Base-by-base conservation (phyloP, 2,797 vertebrate genomes). In the Paramormyrops hopkinsi region DNA sequence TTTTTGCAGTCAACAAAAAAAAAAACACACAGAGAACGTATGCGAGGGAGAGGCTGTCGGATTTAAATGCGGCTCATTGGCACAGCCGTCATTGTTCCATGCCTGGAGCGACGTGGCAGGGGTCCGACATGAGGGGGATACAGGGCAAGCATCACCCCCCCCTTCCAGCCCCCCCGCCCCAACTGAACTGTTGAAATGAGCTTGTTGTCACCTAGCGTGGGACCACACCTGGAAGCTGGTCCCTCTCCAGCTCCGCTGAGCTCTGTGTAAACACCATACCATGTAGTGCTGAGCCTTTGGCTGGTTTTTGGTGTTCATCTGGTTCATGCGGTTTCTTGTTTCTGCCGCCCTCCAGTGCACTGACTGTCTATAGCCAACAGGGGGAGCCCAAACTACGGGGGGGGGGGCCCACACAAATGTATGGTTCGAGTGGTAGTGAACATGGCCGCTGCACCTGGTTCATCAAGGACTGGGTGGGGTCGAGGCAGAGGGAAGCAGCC, bases 1-100 rank as follows among this genome's bases (percentile, higher is more conserved):
- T 89, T 89, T 76, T 85, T 89, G 88, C 88, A 86, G 56, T 84
- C 83, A 59, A 48, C 41, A 44, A 51, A 51, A 46, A 82, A 53
- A 83, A 17, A 56, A 11, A 22, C 8, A 44, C 12, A 83, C 0
- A 29, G 14, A n/a, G 3, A 14, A 6, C 2, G 33, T 9, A 9
- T 19, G 25, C 0, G 41, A 41, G 88, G 33, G 73, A 59, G 53
- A 12, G 19, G 76, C 29, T 25, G 59, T 46, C 29, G 37, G 25
- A 69, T 86, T 86, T 86, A 86, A 86, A 89, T 53, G 8, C 41
- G 59, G 25, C 14, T 25, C 22, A 5, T 51, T 8, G 54, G n/a
- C 37, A 41, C 17, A 2, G 76, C 41, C 37, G 12, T 19, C 17
- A 22, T 48, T 56, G 44, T 41, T 82, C 50, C 53, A 2, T 0